Conservation (phyloP, 2,888 invertebrate species). For the Noctua comes region DNA sequence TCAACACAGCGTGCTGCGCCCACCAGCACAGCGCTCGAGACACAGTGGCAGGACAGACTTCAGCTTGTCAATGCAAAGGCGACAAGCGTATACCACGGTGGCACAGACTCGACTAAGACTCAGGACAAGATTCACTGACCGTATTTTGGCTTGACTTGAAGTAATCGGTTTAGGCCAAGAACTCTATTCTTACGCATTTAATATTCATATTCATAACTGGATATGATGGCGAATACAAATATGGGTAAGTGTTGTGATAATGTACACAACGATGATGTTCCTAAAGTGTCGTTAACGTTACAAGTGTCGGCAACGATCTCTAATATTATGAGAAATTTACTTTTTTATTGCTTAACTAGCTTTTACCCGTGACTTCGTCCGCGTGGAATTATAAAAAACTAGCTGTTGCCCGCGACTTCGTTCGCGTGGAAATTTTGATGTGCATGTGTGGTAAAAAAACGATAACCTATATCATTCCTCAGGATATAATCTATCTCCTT, state of each 20-base stretch:
- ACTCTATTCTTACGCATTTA: not conserved
- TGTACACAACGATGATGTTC: not conserved
- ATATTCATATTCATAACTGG: not conserved
- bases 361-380: too few relatives aligned
- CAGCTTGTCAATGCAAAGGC: not conserved
- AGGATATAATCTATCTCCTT: too few relatives aligned
- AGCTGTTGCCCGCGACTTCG: too few relatives aligned
- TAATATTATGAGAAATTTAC: too few relatives aligned
- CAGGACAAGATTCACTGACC: not conserved
- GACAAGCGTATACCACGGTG: not conserved
- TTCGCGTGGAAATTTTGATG: too few relatives aligned
- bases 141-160: not conserved
- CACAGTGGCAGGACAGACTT: not conserved
- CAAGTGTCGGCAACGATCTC: too few relatives aligned
- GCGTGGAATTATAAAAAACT: too few relatives aligned
- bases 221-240: not conserved
- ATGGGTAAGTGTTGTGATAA: not conserved
- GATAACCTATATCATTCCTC: too few relatives aligned
- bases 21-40: not conserved
- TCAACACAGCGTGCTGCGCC: not conserved
- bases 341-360: too few relatives aligned
- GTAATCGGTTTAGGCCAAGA: not conserved
- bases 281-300: too few relatives aligned
- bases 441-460: too few relatives aligned
- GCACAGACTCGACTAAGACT: not conserved